Evolutionary conservation across 92 coral and sea anemone genomes (phyloP).

Genomic region (Siderastrea siderea): DNA sequence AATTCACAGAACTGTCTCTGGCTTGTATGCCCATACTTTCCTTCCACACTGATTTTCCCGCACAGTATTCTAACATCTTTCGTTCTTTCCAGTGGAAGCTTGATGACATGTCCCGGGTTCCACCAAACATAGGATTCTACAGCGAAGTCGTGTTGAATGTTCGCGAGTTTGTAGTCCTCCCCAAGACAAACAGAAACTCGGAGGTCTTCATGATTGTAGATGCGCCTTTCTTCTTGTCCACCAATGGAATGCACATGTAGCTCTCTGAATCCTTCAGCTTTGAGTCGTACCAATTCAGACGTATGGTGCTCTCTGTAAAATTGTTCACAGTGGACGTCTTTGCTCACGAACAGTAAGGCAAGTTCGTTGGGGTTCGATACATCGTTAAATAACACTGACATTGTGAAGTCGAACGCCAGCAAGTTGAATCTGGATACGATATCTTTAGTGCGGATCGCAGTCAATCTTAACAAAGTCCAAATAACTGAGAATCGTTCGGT

Average conservation of each 20-base stretch:
- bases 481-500: too few species aligned
- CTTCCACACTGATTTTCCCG: not conserved
- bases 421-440: too few species aligned
- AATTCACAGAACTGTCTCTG: not conserved
- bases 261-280: not conserved
- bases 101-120: not conserved
- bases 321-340: too few species aligned
- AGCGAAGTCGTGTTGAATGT: not conserved
- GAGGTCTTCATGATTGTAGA: slow-evolving; percentile 17
- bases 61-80: not conserved
- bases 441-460: too few species aligned
- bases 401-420: too few species aligned
- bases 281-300: not conserved
- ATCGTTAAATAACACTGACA: too few species aligned
- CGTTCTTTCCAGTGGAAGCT: not conserved
- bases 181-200: slow-evolving; percentile 1
- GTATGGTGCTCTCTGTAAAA: too few species aligned
- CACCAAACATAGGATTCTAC: not conserved
- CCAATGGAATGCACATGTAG: not conserved
- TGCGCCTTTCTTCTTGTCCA: not conserved
- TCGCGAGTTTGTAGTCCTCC: not conserved
- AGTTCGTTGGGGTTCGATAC: too few species aligned
- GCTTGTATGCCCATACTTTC: not conserved
- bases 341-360: too few species aligned
- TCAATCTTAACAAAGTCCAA: too few species aligned